These are phyloP conservation scores for Conchocele bisecta DNA, from an alignment of 2,888 invertebrate genomes.

Conservation along the genomic window DNA sequence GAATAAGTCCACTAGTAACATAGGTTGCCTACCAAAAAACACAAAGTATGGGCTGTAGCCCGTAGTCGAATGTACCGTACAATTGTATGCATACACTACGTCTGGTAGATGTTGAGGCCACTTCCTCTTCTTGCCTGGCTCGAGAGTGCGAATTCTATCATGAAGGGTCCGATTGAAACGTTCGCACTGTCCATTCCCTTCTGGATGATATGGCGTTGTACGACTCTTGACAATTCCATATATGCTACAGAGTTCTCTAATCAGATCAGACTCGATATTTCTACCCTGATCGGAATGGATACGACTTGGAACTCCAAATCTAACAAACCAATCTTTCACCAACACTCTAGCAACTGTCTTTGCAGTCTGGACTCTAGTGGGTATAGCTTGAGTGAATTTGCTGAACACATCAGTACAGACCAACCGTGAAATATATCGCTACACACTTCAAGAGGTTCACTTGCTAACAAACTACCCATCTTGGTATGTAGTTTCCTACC, in stretches of 20 bases:
- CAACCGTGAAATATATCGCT: no score
- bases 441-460: no score
- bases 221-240: slow-evolving; percentile 49
- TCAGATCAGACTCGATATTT: slow-evolving; percentile 31
- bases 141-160: slow-evolving; percentile 38
- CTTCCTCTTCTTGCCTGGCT: slow-evolving; percentile 35
- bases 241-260: slow-evolving; percentile 32
- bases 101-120: slow-evolving; percentile 54
- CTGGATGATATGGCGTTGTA: slow-evolving; percentile 56
- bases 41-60: slow-evolving; percentile 41
- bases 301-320: slow-evolving; percentile 14
- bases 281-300: slow-evolving; percentile 53
- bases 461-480: no score
- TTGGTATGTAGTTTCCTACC: neutral
- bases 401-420: slow-evolving; percentile 63
- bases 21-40: slow-evolving; percentile 40
- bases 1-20: slow-evolving; percentile 17
- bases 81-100: slow-evolving; percentile 44
- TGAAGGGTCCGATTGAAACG: slow-evolving; percentile 58
- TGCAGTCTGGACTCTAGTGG: slow-evolving; percentile 55
- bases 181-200: slow-evolving; percentile 57
- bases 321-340: neutral
- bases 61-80: slow-evolving; percentile 41
- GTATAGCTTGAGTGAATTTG: slow-evolving; percentile 56
- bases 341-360: neutral